A percentile compares a stretch with the other conserved stretches of the same genome.
Conservation (phyloP, 2,888 invertebrate genomes). For the Sinohyriopsis cumingii region DNA sequence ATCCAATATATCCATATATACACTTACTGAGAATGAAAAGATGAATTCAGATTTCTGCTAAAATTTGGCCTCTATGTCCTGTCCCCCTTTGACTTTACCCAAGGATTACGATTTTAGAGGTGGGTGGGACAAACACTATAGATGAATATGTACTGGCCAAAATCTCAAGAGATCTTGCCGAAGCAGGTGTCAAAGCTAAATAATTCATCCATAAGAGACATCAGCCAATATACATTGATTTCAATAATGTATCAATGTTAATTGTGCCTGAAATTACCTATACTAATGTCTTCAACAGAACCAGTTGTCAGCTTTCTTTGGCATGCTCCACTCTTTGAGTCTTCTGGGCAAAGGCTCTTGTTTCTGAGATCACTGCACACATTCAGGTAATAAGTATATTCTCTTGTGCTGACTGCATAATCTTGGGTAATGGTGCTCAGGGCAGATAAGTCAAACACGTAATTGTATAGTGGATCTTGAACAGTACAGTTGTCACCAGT, state of each 20-base stretch:
- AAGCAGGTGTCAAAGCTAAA: too few species aligned
- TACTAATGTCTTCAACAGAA: not conserved
- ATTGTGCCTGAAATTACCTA: slow-evolving; percentile 1
- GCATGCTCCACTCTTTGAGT: slow-evolving; percentile 40
- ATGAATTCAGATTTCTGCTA: not conserved
- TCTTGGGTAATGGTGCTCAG: slow-evolving; percentile 47
- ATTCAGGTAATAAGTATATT: slow-evolving; percentile 57
- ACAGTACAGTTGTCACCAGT: slow-evolving; percentile 61
- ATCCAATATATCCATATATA: too few species aligned
- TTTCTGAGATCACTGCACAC: slow-evolving; percentile 57
- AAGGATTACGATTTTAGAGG: not conserved
- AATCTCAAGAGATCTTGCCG: too few species aligned
- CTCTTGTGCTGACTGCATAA: slow-evolving; percentile 48
- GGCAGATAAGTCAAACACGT: slow-evolving; percentile 60
- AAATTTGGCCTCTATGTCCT: slow-evolving; percentile 2
- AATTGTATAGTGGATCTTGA: slow-evolving; percentile 58
- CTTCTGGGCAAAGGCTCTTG: slow-evolving; percentile 26
- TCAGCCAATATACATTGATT: too few species aligned
- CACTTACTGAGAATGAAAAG: too few species aligned
- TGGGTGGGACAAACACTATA: not conserved
- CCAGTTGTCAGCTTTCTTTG: slow-evolving; percentile 36
- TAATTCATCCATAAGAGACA: too few species aligned
- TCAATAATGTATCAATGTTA: not conserved
- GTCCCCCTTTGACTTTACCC: not conserved
- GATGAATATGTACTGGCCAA: too few species aligned